These are phyloP conservation scores for Ciconia stormi DNA, from an alignment of 2,113 vertebrate species.

Conservation along the genomic window DNA sequence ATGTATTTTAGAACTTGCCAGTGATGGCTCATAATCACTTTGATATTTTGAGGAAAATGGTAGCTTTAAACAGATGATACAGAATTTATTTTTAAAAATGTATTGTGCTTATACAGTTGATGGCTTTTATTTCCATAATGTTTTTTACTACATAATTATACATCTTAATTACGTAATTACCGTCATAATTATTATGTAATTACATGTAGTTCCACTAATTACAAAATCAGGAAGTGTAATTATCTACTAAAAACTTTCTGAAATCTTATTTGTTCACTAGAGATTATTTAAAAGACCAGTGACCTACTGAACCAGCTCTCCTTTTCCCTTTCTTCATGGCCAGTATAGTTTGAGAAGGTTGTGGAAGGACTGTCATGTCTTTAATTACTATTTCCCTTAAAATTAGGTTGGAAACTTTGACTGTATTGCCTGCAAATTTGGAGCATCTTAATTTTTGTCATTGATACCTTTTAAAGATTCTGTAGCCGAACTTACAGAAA, in stretches of 20 bases:
- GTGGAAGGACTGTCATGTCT: not conserved
- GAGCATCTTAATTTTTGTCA: not conserved
- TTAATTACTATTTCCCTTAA: constrained; percentile 1
- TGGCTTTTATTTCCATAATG: constrained; percentile 87
- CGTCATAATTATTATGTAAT: constrained; percentile 88
- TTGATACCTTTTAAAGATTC: not conserved
- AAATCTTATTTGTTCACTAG: constrained; percentile 80
- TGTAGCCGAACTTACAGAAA: not conserved
- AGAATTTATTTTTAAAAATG: constrained; percentile 82
- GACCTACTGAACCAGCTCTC: constrained; percentile 63
- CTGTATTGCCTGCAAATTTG: not conserved
- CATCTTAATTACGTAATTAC: constrained; percentile 87
- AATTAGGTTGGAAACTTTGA: not conserved
- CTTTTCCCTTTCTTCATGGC: not conserved
- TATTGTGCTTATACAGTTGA: constrained; percentile 85
- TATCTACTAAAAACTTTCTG: constrained; percentile 85
- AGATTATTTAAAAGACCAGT: constrained; percentile 81
- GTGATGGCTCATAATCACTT: constrained; percentile 78
- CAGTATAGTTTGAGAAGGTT: not conserved
- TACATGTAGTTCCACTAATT: constrained; percentile 87
- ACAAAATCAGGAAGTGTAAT: constrained; percentile 87
- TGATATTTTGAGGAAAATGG: constrained; percentile 78
- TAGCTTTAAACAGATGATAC: constrained; percentile 79
- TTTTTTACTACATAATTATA: constrained; percentile 88
- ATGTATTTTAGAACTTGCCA: constrained; percentile 74